phyloP scores from a whole-genome alignment of 2,113 vertebrate species.

The Catagonus wagneri region DNA sequence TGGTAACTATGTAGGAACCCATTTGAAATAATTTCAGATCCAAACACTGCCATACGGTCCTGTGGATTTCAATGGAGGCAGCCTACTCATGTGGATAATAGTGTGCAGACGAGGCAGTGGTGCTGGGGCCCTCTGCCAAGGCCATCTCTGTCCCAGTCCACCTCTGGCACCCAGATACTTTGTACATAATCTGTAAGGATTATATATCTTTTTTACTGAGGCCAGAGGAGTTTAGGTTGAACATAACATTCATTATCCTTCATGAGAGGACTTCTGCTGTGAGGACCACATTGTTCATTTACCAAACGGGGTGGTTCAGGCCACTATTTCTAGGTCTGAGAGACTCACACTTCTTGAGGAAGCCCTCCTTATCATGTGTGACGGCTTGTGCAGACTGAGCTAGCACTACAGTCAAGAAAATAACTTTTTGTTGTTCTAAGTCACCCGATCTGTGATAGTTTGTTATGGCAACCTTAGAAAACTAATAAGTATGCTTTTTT shows the following conservation, averaged over 20 bases:
- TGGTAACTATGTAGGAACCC: slow-evolving; percentile 80
- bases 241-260: background rate
- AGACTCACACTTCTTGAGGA: background rate
- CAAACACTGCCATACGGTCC: slow-evolving; percentile 77
- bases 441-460: background rate
- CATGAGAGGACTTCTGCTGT: background rate
- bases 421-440: background rate
- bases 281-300: background rate
- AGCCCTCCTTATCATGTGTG: background rate
- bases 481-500: background rate
- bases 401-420: background rate
- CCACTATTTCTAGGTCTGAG: background rate
- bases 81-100: slow-evolving; percentile 81
- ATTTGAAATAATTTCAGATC: slow-evolving; percentile 83
- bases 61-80: slow-evolving; percentile 64
- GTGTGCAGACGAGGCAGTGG: slow-evolving; percentile 66
- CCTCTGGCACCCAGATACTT: slow-evolving; percentile 21
- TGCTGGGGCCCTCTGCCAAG: slow-evolving; percentile 69
- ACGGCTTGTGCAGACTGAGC: background rate
- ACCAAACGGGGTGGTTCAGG: background rate
- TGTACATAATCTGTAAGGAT: slow-evolving; percentile 1
- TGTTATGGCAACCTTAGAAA: background rate
- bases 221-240: too few relatives aligned
- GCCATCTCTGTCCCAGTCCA: background rate
- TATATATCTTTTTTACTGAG: background rate